Evolutionary conservation across 2,888 invertebrate species (phyloP).

Genomic region (Agrochola litura): DNA sequence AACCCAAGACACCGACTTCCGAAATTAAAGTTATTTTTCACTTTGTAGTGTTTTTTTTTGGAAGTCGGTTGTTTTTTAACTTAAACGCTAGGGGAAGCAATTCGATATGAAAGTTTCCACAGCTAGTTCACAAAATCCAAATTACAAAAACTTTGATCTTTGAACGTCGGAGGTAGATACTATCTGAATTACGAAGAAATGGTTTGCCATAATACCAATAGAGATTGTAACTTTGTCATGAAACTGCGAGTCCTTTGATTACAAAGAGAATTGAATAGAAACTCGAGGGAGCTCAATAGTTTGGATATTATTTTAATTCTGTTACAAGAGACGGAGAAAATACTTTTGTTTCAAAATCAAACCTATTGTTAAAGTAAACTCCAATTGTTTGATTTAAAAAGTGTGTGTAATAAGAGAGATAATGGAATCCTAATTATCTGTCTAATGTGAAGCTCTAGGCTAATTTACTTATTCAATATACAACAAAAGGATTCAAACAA

Average conservation of each 20-base stretch:
- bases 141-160: conserved; percentile 40
- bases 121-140: conserved; percentile 24
- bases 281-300: conserved; percentile 33
- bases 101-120: conserved; percentile 18
- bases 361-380: conserved; percentile 3
- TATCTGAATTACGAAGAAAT: conserved; percentile 18
- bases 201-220: conserved; percentile 40
- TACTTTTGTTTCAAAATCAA: conserved; percentile 26
- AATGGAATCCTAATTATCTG: conserved; percentile 28
- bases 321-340: conserved; percentile 26
- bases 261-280: conserved; percentile 52
- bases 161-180: neutral
- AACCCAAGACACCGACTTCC: too few relatives aligned
- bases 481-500: conserved; percentile 39
- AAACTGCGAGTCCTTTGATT: conserved; percentile 50
- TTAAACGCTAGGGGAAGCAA: conserved; percentile 13
- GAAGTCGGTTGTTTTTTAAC: too few relatives aligned
- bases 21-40: too few relatives aligned
- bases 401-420: neutral
- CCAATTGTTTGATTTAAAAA: conserved; percentile 13
- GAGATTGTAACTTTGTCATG: conserved; percentile 46
- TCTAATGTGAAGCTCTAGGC: conserved; percentile 8
- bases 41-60: too few relatives aligned
- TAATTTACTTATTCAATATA: conserved; percentile 21
- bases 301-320: conserved; percentile 42